Percentiles rank a stretch among this genome's conserved stretches.
Evolutionary conservation across 1,140 invertebrate genomes (phyloP).

Genomic region (Leguminivora glycinivorella): DNA sequence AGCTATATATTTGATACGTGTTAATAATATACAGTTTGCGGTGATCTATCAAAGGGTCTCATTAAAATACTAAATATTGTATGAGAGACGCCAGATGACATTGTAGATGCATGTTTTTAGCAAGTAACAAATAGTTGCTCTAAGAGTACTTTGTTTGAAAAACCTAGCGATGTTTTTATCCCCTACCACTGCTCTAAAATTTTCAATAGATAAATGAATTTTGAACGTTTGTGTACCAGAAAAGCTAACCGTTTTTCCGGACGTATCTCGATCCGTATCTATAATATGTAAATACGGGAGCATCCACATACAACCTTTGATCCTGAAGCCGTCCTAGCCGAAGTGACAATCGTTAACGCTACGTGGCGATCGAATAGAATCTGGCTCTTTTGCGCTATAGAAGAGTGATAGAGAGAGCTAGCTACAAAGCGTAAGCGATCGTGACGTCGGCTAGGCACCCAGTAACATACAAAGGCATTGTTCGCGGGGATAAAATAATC

Average conservation of each 20-base stretch:
- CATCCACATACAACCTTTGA: slow-evolving; percentile 16
- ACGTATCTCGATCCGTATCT: neutral
- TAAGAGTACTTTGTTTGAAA: neutral
- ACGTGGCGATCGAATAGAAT: too few relatives aligned
- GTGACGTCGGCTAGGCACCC: too few relatives aligned
- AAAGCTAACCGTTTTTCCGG: slow-evolving; percentile 18
- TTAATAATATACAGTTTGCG: neutral
- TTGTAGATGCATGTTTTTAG: neutral
- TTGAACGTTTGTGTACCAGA: neutral
- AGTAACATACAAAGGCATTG: slow-evolving; percentile 24
- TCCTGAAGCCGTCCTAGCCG: too few relatives aligned
- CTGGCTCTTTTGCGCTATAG: too few relatives aligned
- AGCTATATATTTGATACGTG: neutral
- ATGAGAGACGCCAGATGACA: neutral
- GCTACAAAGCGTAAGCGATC: too few relatives aligned
- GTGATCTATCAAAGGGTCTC: neutral
- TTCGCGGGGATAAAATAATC: slow-evolving; percentile 58
- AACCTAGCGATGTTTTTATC: slow-evolving; percentile 26
- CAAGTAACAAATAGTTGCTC: neutral
- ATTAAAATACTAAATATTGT: neutral
- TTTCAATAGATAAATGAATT: slow-evolving; percentile 13
- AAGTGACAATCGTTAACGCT: too few relatives aligned
- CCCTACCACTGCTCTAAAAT: slow-evolving; percentile 7
- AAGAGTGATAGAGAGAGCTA: too few relatives aligned
- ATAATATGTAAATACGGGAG: slow-evolving; percentile 3